Percentiles rank a stretch among this genome's conserved stretches.
Conservation (phyloP, 1,140 invertebrate genomes). For the Pseudoatta argentina region DNA sequence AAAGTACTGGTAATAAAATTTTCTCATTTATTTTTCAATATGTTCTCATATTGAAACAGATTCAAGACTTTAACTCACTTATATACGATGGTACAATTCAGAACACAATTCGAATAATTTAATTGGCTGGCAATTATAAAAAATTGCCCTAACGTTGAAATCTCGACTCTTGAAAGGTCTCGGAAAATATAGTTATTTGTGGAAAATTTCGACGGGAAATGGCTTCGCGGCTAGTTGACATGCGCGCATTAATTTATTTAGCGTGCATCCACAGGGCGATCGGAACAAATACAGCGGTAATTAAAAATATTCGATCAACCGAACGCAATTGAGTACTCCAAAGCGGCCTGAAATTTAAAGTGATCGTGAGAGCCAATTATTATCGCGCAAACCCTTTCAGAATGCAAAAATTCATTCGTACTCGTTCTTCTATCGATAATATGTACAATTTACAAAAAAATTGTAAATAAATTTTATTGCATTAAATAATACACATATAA, state of each 20-base stretch:
- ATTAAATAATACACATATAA: not conserved
- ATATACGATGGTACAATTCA: not conserved
- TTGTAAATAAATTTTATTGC: not conserved
- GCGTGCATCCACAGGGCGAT: constrained; percentile 24
- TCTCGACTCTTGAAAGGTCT: not conserved
- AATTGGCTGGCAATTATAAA: constrained; percentile 44
- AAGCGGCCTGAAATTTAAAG: constrained; percentile 35
- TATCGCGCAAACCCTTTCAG: constrained; percentile 15
- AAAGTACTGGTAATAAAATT: not conserved
- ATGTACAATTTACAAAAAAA: constrained; percentile 15
- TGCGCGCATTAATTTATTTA: constrained; percentile 73
- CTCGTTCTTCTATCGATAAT: not conserved
- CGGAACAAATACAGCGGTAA: constrained; percentile 68
- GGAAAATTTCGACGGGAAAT: constrained; percentile 29
- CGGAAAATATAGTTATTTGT: constrained; percentile 56
- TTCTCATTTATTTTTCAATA: not conserved
- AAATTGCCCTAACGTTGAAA: constrained; percentile 3
- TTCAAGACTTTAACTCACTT: not conserved
- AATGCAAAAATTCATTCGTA: constrained; percentile 19
- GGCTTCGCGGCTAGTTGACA: constrained; percentile 26
- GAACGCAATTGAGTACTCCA: constrained; percentile 39
- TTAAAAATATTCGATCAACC: constrained; percentile 83
- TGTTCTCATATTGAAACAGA: not conserved
- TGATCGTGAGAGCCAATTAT: constrained; percentile 29
- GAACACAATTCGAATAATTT: not conserved